These are phyloP conservation scores for Tipula confusa DNA, from an alignment of 2,888 invertebrate species.

Conservation along the genomic window DNA sequence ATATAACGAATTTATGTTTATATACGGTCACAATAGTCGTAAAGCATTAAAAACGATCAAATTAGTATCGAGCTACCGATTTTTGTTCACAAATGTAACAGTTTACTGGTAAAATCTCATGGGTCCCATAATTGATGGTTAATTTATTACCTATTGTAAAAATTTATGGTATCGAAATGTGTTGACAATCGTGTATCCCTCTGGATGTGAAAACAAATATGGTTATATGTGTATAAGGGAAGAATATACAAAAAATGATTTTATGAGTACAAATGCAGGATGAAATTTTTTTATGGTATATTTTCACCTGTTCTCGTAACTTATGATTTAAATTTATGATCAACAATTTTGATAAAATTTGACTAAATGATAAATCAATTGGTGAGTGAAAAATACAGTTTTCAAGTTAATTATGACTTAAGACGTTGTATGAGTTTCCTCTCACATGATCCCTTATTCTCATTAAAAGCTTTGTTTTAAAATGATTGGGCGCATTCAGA, in stretches of 20 bases:
- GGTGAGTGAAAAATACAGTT: no score
- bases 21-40: background rate
- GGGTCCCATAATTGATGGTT: background rate
- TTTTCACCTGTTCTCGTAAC: background rate
- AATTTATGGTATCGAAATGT: background rate
- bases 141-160: conserved; percentile 12
- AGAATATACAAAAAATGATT: background rate
- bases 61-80: background rate
- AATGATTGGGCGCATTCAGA: no score
- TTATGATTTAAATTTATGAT: background rate
- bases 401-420: no score
- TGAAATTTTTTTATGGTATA: background rate
- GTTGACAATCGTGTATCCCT: background rate
- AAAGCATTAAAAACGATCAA: background rate
- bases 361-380: no score
- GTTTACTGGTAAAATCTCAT: background rate
- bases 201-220: background rate
- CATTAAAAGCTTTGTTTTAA: no score
- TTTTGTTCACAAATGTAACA: background rate
- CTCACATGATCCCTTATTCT: no score
- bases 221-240: background rate
- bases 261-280: background rate
- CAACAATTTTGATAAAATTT: background rate
- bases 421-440: no score
- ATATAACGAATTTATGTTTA: background rate